These are phyloP conservation scores for Eubasilissa regina DNA, from an alignment of 1,140 invertebrate species.

Conservation along the genomic window DNA sequence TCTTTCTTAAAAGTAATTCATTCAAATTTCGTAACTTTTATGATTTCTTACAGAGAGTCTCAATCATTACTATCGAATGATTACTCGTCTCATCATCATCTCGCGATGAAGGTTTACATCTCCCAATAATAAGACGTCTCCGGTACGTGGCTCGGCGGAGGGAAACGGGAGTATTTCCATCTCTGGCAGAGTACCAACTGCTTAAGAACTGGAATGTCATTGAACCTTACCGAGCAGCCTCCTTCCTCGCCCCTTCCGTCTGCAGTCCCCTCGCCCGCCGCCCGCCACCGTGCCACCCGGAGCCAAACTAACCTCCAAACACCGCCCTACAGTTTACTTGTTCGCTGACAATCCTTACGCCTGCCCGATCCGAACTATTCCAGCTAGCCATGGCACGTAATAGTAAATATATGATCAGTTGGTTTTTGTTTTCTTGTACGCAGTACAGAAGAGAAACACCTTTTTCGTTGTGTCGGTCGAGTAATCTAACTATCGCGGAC, in stretches of 20 bases:
- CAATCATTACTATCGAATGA: neutral
- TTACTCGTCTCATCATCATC: neutral
- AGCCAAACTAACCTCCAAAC: conserved; percentile 20
- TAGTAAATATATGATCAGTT: neutral
- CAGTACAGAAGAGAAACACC: neutral
- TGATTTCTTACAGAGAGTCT: neutral
- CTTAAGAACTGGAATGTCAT: conserved; percentile 57
- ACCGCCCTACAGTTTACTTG: conserved; percentile 25
- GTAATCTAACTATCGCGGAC: neutral
- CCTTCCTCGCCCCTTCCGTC: conserved; percentile 18
- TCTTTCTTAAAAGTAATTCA: too few species aligned
- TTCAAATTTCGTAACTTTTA: neutral
- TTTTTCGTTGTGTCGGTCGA: neutral
- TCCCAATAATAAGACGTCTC: conserved; percentile 12
- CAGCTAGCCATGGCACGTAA: conserved; percentile 1
- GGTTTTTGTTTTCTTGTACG: neutral
- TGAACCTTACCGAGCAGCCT: conserved; percentile 41
- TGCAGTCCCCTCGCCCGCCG: conserved; percentile 8
- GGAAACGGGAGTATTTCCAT: conserved; percentile 55
- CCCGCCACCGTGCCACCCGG: neutral
- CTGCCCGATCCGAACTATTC: neutral
- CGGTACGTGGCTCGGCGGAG: conserved; percentile 23
- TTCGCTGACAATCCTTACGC: conserved; percentile 7
- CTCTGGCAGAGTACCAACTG: conserved; percentile 58
- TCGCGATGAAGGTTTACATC: neutral